These are phyloP conservation scores for Epirrita christyi DNA, from an alignment of 2,888 invertebrate species.

Conservation along the genomic window DNA sequence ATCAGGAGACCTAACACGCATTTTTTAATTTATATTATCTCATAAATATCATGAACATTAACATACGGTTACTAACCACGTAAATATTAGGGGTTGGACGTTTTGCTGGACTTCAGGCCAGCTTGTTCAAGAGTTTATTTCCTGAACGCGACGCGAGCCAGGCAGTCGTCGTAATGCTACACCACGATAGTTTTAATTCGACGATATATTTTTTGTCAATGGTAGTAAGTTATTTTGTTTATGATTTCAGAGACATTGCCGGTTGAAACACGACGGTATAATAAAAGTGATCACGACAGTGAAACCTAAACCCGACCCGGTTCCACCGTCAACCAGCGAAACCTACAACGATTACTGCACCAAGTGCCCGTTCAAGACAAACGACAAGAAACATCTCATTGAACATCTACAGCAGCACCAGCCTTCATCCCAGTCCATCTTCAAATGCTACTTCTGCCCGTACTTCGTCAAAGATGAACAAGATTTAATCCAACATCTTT, in stretches of 20 bases:
- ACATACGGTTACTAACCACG: too few relatives aligned
- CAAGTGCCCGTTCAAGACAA: slow-evolving; percentile 89
- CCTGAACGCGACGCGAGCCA: too few relatives aligned
- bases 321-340: slow-evolving; percentile 58
- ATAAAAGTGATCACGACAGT: slow-evolving; percentile 87
- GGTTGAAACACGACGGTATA: slow-evolving; percentile 91
- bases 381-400: slow-evolving; percentile 84
- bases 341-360: slow-evolving; percentile 80
- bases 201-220: too few relatives aligned
- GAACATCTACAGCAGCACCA: slow-evolving; percentile 89
- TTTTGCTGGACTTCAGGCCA: too few relatives aligned
- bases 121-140: too few relatives aligned
- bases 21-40: too few relatives aligned
- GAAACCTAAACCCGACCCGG: slow-evolving; percentile 72
- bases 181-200: too few relatives aligned
- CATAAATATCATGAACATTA: too few relatives aligned
- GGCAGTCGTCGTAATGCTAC: too few relatives aligned
- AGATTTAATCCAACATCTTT: slow-evolving; percentile 88
- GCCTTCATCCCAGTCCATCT: slow-evolving; percentile 87
- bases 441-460: slow-evolving; percentile 92
- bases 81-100: too few relatives aligned
- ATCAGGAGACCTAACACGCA: too few relatives aligned
- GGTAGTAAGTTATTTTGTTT: slow-evolving; percentile 6
- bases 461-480: slow-evolving; percentile 90
- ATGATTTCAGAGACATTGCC: slow-evolving; percentile 88